These are phyloP conservation scores for Drosophila nigrodunni DNA, from an alignment of 1,140 invertebrate species.

Conservation along the genomic window DNA sequence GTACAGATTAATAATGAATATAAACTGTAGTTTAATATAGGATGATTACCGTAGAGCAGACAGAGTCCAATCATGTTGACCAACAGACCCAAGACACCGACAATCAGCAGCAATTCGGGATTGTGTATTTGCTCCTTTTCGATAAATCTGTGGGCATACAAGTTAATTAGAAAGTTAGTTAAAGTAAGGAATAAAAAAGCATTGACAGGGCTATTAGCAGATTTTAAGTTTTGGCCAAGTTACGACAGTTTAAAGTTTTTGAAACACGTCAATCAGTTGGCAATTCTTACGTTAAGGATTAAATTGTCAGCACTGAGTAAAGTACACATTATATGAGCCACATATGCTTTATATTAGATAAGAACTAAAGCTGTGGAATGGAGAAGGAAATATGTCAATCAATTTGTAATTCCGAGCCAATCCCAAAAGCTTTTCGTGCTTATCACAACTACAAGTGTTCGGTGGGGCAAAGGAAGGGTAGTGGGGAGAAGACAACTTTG, in stretches of 20 bases:
- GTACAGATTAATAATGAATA: constrained; percentile 13
- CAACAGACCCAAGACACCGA: constrained; percentile 91
- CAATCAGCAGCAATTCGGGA: constrained; percentile 90
- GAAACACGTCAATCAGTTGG: background rate
- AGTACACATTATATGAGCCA: background rate
- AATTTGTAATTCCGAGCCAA: constrained; percentile 15
- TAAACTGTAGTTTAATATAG: background rate
- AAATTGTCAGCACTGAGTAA: background rate
- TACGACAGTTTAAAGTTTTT: background rate
- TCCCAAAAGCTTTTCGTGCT: constrained; percentile 4
- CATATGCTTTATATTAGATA: background rate
- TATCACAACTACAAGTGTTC: background rate
- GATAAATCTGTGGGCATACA: constrained; percentile 87
- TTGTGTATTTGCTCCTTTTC: constrained; percentile 93
- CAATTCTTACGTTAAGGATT: background rate
- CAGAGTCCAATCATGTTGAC: constrained; percentile 94
- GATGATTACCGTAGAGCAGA: constrained; percentile 90
- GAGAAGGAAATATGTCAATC: constrained; percentile 6
- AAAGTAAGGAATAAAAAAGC: background rate
- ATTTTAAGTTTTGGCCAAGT: background rate
- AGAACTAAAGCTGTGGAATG: background rate
- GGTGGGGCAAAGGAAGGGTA: background rate
- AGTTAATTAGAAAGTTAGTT: background rate
- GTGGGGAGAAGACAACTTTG: background rate
- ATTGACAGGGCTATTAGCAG: too few species aligned